Evolutionary conservation across 2,888 invertebrate genomes (phyloP).

Genomic region (Chymomyza amoena): DNA sequence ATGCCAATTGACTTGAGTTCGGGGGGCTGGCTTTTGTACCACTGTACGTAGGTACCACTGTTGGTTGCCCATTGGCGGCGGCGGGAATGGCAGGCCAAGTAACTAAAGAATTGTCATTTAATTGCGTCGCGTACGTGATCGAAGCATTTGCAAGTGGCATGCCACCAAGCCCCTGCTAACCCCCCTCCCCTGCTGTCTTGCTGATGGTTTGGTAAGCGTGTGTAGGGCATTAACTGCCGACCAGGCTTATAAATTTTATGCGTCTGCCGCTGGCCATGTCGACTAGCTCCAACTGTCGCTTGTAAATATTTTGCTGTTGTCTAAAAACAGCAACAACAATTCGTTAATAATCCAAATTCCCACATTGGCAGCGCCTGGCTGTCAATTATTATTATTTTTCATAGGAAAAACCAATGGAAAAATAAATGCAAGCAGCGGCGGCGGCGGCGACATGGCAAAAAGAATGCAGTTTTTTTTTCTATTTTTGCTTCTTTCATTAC

Average conservation of each 20-base stretch:
- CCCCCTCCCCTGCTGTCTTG: neutral
- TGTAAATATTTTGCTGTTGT: slow-evolving; percentile 51
- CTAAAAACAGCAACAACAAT: slow-evolving; percentile 56
- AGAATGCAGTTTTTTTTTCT: slow-evolving; percentile 20
- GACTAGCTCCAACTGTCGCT: slow-evolving; percentile 13
- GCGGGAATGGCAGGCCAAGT: slow-evolving; percentile 38
- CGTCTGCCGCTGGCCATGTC: slow-evolving; percentile 38
- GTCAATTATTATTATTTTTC: slow-evolving; percentile 73
- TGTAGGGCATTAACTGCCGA: slow-evolving; percentile 14
- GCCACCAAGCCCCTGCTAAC: neutral
- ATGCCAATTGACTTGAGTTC: slow-evolving; percentile 56
- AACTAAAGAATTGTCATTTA: slow-evolving; percentile 77
- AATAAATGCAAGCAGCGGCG: slow-evolving; percentile 62
- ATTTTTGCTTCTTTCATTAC: slow-evolving; percentile 8
- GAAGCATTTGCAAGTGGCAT: slow-evolving; percentile 62
- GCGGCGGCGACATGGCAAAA: slow-evolving; percentile 31
- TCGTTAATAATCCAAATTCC: slow-evolving; percentile 74
- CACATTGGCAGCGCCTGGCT: slow-evolving; percentile 67
- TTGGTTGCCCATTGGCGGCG: neutral
- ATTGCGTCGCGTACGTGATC: slow-evolving; percentile 78
- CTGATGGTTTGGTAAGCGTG: neutral
- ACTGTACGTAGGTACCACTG: too few relatives aligned
- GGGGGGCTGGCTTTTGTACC: neutral
- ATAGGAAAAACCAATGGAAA: slow-evolving; percentile 67
- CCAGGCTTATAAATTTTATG: slow-evolving; percentile 64